phyloP scores from a whole-genome alignment of 1,140 invertebrate species.

The Lineus longissimus region DNA sequence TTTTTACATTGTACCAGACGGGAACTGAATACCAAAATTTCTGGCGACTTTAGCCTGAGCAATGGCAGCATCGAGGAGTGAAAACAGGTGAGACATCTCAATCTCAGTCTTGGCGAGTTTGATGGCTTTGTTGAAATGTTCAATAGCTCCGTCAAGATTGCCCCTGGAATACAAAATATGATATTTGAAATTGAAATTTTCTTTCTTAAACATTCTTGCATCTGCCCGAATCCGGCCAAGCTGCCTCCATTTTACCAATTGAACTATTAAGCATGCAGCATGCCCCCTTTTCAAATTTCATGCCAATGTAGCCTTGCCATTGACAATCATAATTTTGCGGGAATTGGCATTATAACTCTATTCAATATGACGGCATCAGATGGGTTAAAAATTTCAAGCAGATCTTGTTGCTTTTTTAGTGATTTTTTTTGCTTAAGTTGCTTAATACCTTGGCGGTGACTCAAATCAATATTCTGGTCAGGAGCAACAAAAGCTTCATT shows the following conservation, averaged over 20 bases:
- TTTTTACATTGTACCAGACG: constrained; percentile 15
- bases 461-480: too few species aligned
- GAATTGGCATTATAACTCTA: too few species aligned
- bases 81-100: constrained; percentile 77
- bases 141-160: constrained; percentile 75
- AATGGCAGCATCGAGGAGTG: constrained; percentile 69
- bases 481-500: too few species aligned
- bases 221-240: not conserved
- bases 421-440: too few species aligned
- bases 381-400: too few species aligned
- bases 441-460: too few species aligned
- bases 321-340: too few species aligned
- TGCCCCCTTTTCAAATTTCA: not conserved
- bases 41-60: constrained; percentile 78
- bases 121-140: constrained; percentile 86
- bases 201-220: too few species aligned
- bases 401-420: too few species aligned
- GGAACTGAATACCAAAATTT: constrained; percentile 62
- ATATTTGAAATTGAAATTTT: not conserved
- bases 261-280: not conserved
- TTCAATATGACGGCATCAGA: too few species aligned
- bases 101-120: constrained; percentile 74
- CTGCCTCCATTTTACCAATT: not conserved
- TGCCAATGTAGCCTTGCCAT: too few species aligned
- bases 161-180: constrained; percentile 65